phyloP scores from a whole-genome alignment of 1,140 invertebrate genomes.

The Sesamia nonagrioides region DNA sequence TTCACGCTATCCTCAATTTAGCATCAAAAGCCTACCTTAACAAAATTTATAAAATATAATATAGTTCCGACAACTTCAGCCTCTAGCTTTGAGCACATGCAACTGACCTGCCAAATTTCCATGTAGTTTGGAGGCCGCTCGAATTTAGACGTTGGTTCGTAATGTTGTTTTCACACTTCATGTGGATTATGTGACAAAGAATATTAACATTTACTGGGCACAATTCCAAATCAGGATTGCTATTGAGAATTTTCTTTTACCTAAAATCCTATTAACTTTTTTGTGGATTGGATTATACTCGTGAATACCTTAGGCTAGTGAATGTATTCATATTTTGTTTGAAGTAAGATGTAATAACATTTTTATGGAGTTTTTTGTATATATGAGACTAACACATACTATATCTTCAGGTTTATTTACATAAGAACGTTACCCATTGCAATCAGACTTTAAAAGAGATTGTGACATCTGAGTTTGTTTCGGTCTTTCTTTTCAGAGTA shows the following conservation, averaged over 20 bases:
- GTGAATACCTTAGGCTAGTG: neutral
- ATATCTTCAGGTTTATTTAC: too few relatives aligned
- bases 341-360: too few relatives aligned
- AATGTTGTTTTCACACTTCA: conserved; percentile 26
- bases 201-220: conserved; percentile 23
- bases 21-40: neutral
- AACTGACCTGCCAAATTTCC: conserved; percentile 39
- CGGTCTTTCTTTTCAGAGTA: too few relatives aligned
- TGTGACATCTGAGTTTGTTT: too few relatives aligned
- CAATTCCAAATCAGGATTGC: conserved; percentile 2
- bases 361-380: too few relatives aligned
- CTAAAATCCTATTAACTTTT: too few relatives aligned
- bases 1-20: too few relatives aligned
- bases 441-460: too few relatives aligned
- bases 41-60: conserved; percentile 13
- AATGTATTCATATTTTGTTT: too few relatives aligned
- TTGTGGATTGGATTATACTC: too few relatives aligned
- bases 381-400: too few relatives aligned
- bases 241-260: conserved; percentile 9
- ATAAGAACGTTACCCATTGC: too few relatives aligned
- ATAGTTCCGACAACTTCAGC: neutral
- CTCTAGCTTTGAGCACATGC: conserved; percentile 19
- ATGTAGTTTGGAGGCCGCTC: conserved; percentile 24
- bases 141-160: conserved; percentile 10
- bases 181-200: conserved; percentile 12